phyloP scores from a whole-genome alignment of 2,797 vertebrate species.

The Leontocebus nigricollis region DNA sequence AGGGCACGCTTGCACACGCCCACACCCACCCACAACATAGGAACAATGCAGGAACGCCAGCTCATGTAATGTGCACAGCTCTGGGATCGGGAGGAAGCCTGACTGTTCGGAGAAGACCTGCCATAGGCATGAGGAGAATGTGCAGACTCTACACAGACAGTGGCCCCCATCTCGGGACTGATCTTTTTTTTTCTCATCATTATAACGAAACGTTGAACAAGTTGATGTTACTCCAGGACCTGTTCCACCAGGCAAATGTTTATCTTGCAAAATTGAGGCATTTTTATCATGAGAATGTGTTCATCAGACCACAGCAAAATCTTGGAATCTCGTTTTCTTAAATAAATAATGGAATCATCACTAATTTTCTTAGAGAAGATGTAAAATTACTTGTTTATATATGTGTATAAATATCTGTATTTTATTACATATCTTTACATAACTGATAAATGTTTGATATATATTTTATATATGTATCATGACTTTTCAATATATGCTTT shows the following conservation, averaged over 20 bases:
- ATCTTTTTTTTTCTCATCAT: not conserved
- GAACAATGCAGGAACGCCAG: too few species aligned
- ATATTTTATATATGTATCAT: not conserved
- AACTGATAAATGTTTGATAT: not conserved
- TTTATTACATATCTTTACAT: not conserved
- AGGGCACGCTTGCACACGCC: not conserved
- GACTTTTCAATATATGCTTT: not conserved
- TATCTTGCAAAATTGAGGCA: not conserved
- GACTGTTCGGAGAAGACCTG: not conserved
- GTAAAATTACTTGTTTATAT: not conserved
- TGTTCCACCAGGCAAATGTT: not conserved
- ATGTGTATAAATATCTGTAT: not conserved
- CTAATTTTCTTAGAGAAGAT: not conserved
- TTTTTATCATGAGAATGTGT: not conserved
- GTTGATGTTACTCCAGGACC: not conserved
- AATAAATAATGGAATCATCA: not conserved
- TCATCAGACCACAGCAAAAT: not conserved
- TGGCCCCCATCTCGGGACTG: too few species aligned
- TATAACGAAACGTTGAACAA: not conserved
- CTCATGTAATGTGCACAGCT: not conserved
- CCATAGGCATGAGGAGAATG: not conserved
- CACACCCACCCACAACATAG: not conserved
- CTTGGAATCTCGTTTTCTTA: constrained; percentile 4
- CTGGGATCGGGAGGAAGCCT: not conserved
- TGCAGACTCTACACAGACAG: not conserved